Evolutionary conservation across 1,140 invertebrate genomes (phyloP).

Genomic region (Panonychus citri): DNA sequence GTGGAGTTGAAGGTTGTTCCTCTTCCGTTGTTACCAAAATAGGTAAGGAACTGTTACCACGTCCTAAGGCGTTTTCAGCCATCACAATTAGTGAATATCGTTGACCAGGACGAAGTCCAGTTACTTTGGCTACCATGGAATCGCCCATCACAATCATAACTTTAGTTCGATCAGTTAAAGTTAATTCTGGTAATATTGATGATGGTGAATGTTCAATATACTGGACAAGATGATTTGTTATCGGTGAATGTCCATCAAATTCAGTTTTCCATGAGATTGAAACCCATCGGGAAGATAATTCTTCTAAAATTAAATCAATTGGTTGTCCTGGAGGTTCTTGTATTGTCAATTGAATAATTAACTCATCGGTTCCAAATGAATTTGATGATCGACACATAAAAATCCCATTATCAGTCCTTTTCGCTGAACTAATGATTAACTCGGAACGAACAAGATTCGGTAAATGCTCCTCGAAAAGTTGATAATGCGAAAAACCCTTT

Average conservation of each 20-base stretch:
- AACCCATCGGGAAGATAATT: constrained; percentile 30
- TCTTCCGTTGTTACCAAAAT: constrained; percentile 57
- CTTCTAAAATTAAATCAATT: constrained; percentile 17
- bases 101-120: constrained; percentile 51
- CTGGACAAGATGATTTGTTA: constrained; percentile 23
- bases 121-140: constrained; percentile 13
- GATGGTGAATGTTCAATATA: constrained; percentile 18
- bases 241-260: constrained; percentile 50
- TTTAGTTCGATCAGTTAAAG: background rate
- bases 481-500: background rate
- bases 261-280: constrained; percentile 43
- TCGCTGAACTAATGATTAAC: background rate
- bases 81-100: constrained; percentile 66
- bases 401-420: constrained; percentile 59
- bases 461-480: background rate
- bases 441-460: background rate
- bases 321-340: constrained; percentile 32
- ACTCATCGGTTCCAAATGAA: constrained; percentile 78
- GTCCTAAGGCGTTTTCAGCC: constrained; percentile 39
- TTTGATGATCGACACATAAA: constrained; percentile 87
- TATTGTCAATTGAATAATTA: constrained; percentile 80
- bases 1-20: constrained; percentile 50
- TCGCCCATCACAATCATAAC: background rate
- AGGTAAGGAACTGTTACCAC: constrained; percentile 58
- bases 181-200: background rate